phyloP scores from a whole-genome alignment of 2,888 invertebrate species.

The Apamea crenata region DNA sequence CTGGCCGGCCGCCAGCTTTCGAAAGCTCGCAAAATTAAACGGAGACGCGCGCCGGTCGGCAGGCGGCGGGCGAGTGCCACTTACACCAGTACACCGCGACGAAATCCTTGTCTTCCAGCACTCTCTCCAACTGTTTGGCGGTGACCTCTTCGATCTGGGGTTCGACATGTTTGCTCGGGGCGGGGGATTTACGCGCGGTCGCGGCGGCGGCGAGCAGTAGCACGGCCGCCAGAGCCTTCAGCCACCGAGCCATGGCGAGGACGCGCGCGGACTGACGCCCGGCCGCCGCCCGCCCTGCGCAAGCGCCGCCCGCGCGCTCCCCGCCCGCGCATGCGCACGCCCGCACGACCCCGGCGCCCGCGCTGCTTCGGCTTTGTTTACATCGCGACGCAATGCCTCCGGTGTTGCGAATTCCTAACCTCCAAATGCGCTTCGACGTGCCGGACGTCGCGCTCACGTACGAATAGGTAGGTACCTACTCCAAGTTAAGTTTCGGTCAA shows the following conservation, averaged over 20 bases:
- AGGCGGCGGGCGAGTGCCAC: conserved; percentile 86
- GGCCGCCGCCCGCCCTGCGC: conserved; percentile 77
- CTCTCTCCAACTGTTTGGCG: conserved; percentile 97
- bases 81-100: conserved; percentile 99
- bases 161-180: conserved; percentile 85
- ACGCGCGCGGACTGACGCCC: conserved; percentile 88
- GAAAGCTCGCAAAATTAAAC: conserved; percentile 76
- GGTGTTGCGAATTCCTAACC: conserved; percentile 47
- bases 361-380: conserved; percentile 72
- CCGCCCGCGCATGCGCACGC: conserved; percentile 69
- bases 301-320: conserved; percentile 71
- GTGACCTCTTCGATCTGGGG: conserved; percentile 98
- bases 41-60: conserved; percentile 76
- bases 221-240: conserved; percentile 87
- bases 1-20: conserved; percentile 79
- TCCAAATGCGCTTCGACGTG: conserved; percentile 53
- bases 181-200: conserved; percentile 86
- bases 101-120: conserved; percentile 97
- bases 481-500: background rate
- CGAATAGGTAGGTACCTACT: background rate
- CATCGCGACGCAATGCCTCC: conserved; percentile 69
- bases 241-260: conserved; percentile 89
- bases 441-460: background rate
- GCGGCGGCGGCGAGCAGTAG: conserved; percentile 90
- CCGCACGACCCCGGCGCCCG: conserved; percentile 50